Conservation (phyloP, 2,797 vertebrate genomes). For the Orestias chungarensis region DNA sequence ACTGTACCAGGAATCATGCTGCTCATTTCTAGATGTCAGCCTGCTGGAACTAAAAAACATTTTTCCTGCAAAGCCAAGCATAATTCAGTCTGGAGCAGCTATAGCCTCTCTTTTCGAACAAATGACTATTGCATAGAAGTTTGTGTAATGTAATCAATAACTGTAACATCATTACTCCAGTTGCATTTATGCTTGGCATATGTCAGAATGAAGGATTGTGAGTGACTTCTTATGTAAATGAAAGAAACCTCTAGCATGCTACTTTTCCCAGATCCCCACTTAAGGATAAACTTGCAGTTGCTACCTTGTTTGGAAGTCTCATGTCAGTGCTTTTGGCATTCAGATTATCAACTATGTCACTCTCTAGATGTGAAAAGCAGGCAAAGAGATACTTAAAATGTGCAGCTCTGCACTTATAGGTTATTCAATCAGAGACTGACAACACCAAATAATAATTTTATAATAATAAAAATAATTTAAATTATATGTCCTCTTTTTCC, state of each 20-base stretch:
- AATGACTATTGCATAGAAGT: constrained; percentile 68
- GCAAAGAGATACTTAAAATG: not conserved
- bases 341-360: constrained; percentile 38
- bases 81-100: constrained; percentile 55
- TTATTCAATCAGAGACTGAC: not conserved
- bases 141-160: constrained; percentile 78
- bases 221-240: constrained; percentile 82
- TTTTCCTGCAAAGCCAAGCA: constrained; percentile 45
- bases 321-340: constrained; percentile 50
- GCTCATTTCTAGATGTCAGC: constrained; percentile 38
- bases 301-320: constrained; percentile 60
- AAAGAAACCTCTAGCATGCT: constrained; percentile 59
- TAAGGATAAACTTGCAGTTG: constrained; percentile 69
- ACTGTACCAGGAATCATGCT: constrained; percentile 11
- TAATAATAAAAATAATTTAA: not conserved
- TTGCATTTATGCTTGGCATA: constrained; percentile 73
- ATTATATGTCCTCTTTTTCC: not conserved
- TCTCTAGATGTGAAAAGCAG: not conserved
- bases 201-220: constrained; percentile 79
- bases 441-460: not conserved
- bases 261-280: constrained; percentile 61
- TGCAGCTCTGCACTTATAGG: not conserved
- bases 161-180: constrained; percentile 76
- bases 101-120: constrained; percentile 61
- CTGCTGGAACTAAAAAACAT: constrained; percentile 54